A percentile compares a stretch with the other conserved stretches of the same genome.
Conservation (phyloP, 2,113 vertebrate genomes). For the Eurypyga helias region DNA sequence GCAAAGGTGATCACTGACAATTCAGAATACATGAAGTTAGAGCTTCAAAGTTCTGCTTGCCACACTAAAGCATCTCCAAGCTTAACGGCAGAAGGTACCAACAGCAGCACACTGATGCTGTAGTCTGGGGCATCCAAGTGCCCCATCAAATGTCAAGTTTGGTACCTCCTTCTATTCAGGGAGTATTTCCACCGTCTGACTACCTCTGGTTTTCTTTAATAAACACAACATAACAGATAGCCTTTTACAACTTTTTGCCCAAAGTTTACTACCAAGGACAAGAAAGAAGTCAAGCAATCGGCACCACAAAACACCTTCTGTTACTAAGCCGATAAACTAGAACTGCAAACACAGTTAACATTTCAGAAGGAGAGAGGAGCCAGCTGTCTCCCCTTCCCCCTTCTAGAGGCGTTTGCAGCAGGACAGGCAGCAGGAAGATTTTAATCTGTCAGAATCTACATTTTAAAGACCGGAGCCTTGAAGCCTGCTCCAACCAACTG, state of each 20-base stretch:
- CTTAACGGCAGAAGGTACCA: background rate
- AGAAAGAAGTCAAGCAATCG: background rate
- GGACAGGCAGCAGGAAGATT: background rate
- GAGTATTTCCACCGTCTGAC: background rate
- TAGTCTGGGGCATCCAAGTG: background rate
- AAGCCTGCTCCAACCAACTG: background rate
- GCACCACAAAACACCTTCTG: background rate
- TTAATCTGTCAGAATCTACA: background rate
- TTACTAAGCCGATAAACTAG: background rate
- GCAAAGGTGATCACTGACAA: background rate
- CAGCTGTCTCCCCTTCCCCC: slow-evolving; percentile 35
- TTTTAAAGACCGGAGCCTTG: background rate
- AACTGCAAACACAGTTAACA: slow-evolving; percentile 13
- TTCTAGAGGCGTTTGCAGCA: background rate
- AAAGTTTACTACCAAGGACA: background rate
- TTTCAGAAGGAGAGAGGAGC: background rate
- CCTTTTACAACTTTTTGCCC: background rate
- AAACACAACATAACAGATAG: background rate
- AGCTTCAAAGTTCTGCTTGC: background rate
- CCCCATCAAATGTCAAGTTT: background rate
- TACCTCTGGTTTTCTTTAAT: background rate
- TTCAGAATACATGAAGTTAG: background rate
- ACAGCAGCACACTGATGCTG: background rate
- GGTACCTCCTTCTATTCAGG: background rate
- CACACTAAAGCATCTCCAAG: background rate